Evolutionary conservation across 2,113 vertebrate species (phyloP).

Genomic region (Callospermophilus lateralis): DNA sequence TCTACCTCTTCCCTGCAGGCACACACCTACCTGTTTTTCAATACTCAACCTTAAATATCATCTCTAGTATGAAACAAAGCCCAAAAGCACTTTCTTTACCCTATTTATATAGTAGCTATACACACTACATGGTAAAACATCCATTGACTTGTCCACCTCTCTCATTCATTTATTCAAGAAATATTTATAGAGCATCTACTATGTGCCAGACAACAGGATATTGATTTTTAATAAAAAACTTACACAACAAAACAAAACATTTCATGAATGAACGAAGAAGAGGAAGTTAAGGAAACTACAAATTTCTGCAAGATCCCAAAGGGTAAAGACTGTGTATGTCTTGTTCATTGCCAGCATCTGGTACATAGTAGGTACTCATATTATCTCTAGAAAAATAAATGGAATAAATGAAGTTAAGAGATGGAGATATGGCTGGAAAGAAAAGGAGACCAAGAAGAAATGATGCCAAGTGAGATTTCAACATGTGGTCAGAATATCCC

Average conservation of each 20-base stretch:
- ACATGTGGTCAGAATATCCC: not conserved
- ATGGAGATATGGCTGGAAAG: not conserved
- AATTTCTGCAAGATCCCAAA: not conserved
- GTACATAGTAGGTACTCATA: too few species aligned
- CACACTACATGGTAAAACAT: not conserved
- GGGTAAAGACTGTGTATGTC: not conserved
- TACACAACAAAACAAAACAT: too few species aligned
- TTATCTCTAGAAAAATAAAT: not conserved
- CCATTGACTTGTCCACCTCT: not conserved
- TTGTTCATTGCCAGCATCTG: not conserved
- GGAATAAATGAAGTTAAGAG: not conserved
- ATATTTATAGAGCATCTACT: not conserved
- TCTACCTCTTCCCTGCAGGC: not conserved
- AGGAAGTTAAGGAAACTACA: not conserved
- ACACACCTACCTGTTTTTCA: not conserved
- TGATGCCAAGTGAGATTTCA: not conserved
- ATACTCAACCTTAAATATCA: not conserved
- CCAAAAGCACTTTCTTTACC: not conserved
- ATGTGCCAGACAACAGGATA: not conserved
- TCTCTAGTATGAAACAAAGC: not conserved
- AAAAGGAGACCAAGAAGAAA: not conserved
- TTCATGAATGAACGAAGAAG: not conserved
- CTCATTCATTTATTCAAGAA: slow-evolving; percentile 38
- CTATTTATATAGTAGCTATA: not conserved
- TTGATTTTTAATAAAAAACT: not conserved